Conservation (phyloP, 2,888 invertebrate species). For the Hemistola chrysoprasaria region DNA sequence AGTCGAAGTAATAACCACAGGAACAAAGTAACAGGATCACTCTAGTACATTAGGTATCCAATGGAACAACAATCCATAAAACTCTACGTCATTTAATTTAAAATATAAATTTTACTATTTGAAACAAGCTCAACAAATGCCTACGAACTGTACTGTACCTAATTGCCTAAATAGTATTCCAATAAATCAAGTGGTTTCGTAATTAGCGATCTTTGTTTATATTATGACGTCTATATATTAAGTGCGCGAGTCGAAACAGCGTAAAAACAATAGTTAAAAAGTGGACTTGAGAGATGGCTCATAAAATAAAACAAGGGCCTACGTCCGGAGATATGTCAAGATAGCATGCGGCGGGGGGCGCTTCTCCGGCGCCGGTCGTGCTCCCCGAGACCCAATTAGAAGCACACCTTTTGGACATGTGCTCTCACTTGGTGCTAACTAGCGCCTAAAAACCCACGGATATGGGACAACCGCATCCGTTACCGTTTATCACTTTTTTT, state of each 20-base stretch:
- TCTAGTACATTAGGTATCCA: no score
- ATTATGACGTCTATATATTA: slow-evolving; percentile 70
- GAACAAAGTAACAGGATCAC: no score
- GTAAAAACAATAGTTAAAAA: slow-evolving; percentile 70
- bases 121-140: slow-evolving; percentile 23
- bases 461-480: slow-evolving; percentile 64
- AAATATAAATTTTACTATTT: slow-evolving; percentile 10
- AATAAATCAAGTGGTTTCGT: slow-evolving; percentile 43
- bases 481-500: slow-evolving; percentile 67
- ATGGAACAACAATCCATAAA: no score
- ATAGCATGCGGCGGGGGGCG: slow-evolving; percentile 74
- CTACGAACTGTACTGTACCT: no score
- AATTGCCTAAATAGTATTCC: slow-evolving; percentile 34
- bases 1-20: no score
- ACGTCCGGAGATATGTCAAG: slow-evolving; percentile 81
- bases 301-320: slow-evolving; percentile 79
- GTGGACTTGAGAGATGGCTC: slow-evolving; percentile 74
- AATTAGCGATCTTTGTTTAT: slow-evolving; percentile 58
- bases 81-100: not conserved
- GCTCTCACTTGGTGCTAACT: slow-evolving; percentile 71
- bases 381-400: slow-evolving; percentile 78
- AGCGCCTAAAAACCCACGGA: slow-evolving; percentile 65
- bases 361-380: slow-evolving; percentile 59
- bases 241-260: slow-evolving; percentile 59
- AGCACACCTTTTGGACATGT: slow-evolving; percentile 81